Evolutionary conservation across 2,888 invertebrate species (phyloP).

Genomic region (Melanostoma scalare): DNA sequence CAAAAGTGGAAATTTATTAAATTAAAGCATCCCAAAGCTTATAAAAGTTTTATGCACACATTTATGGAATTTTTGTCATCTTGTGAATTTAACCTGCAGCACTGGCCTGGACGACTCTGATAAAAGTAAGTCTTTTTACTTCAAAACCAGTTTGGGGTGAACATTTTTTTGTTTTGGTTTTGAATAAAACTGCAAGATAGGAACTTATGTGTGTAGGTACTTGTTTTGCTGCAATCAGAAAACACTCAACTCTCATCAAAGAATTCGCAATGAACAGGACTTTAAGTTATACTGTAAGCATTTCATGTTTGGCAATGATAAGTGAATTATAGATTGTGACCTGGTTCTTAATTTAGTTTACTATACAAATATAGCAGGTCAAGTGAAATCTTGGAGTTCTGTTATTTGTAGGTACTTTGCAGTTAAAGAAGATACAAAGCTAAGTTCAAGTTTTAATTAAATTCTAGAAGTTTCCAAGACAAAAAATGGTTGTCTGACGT

Average conservation of each 20-base stretch:
- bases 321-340: neutral
- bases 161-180: slow-evolving; percentile 40
- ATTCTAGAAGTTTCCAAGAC: too few relatives aligned
- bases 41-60: slow-evolving; percentile 42
- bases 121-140: slow-evolving; percentile 59
- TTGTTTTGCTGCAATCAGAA: slow-evolving; percentile 44
- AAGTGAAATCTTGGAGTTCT: neutral
- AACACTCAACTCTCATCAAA: slow-evolving; percentile 27
- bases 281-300: slow-evolving; percentile 27
- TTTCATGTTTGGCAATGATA: slow-evolving; percentile 15
- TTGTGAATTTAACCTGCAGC: slow-evolving; percentile 39
- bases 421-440: too few relatives aligned
- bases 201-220: slow-evolving; percentile 24
- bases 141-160: slow-evolving; percentile 42
- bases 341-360: neutral
- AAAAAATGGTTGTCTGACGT: too few relatives aligned
- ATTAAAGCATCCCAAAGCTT: slow-evolving; percentile 20
- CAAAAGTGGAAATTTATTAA: slow-evolving; percentile 27
- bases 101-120: slow-evolving; percentile 46
- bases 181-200: slow-evolving; percentile 27
- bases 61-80: slow-evolving; percentile 62
- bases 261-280: slow-evolving; percentile 13
- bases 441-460: too few relatives aligned
- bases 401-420: too few relatives aligned
- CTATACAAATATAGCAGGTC: neutral